A percentile compares a stretch with the other conserved stretches of the same genome.
phyloP scores from a whole-genome alignment of 2,113 vertebrate genomes.

The Arvicanthis niloticus region DNA sequence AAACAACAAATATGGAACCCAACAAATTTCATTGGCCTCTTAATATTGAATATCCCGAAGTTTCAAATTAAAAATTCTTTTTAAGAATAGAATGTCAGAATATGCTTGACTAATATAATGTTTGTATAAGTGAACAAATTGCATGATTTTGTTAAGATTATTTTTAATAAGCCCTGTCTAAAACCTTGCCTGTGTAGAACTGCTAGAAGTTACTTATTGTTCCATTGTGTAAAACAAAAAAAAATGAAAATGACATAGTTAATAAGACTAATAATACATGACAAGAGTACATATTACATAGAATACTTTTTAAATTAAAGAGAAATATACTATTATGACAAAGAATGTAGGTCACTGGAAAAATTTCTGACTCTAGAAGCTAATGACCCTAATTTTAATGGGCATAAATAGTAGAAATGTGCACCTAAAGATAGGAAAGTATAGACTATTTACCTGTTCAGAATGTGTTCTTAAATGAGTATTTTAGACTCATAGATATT shows the following conservation, averaged over 20 bases:
- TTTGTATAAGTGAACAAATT: neutral
- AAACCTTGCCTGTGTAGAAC: neutral
- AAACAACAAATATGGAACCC: neutral
- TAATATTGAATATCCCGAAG: neutral
- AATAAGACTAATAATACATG: neutral
- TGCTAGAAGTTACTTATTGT: neutral
- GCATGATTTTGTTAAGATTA: neutral
- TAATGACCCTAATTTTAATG: neutral
- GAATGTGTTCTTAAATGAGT: neutral
- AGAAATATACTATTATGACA: neutral
- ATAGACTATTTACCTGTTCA: neutral
- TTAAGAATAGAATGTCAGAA: neutral
- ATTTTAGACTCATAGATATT: too few relatives aligned
- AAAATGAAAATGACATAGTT: neutral
- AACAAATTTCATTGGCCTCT: too few relatives aligned
- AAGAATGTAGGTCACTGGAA: neutral
- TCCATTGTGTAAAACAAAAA: neutral
- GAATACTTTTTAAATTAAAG: neutral
- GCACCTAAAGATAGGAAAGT: neutral
- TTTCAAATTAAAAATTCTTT: neutral
- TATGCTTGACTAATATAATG: neutral
- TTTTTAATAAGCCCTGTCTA: neutral
- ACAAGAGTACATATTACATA: neutral
- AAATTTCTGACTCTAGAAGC: neutral
- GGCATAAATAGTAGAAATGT: neutral